Evolutionary conservation across 2,797 vertebrate species (phyloP), one percentile per base, ranked within the genome.

Genomic region (Sternotherus odoratus): DNA sequence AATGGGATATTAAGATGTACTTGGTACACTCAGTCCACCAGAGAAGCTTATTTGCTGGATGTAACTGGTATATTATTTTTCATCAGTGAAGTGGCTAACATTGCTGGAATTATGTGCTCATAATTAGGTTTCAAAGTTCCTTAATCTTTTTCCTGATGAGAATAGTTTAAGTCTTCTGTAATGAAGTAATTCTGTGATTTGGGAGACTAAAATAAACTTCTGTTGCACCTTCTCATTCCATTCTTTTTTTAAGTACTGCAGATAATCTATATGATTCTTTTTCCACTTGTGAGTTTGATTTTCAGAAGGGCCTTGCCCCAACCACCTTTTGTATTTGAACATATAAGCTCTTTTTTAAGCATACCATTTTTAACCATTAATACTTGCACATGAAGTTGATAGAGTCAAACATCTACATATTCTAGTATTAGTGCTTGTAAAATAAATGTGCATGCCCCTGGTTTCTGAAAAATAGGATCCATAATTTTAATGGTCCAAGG

Each of bases 11-110:
- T 89, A 92, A 91, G 94, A 93, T 57, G 85, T 92, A 90, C 91
- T 97, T 95, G 94, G 78, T 97, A 92, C 57, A 93, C 97, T 96
- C 83, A 69, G 79, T 43, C 86, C 69, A 56, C 94, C 91, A 90
- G 83, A 85, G 78, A 92, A 93, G 85, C 86, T 81, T 66, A 50
- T 91, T 92, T 88, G 79, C 79, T 75, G 80, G 91, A 79, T 24
- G 87, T 74, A 39, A 85, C 93, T 56, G 91, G 93, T 93, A 56
- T 30, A 30, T 80, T 81, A n/a, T 63, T 63, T 43, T 46, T n/a
- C 89, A 46, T 91, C 56, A n/a, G 30, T 43, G 87, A 94, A 46
- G 79, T 80, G 13, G 79, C 79, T 82, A 63, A 48, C 90, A 79
- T 87, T 66, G 90, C 78, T 39, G 95, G 88, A 83, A 26, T 69